Evolutionary conservation across 2,888 invertebrate genomes (phyloP).

Genomic region (Ischnus inquisitorius): DNA sequence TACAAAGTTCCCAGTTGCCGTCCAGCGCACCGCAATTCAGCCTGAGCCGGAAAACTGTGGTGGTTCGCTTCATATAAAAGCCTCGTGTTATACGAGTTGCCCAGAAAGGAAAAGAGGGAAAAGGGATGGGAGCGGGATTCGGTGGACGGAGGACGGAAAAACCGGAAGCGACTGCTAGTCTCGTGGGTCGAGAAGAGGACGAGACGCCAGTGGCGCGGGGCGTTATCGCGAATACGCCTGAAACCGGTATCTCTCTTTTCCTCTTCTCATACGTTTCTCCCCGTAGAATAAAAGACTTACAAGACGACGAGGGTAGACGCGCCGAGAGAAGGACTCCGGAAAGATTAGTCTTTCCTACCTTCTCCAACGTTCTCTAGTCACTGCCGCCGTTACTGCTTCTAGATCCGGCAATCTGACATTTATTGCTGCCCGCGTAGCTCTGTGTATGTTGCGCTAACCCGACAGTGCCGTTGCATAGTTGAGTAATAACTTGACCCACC

Average conservation of each 20-base stretch:
- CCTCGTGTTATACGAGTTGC: conserved; percentile 15
- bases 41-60: conserved; percentile 49
- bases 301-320: conserved; percentile 62
- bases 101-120: conserved; percentile 21
- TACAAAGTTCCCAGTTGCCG: conserved; percentile 59
- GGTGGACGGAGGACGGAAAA: conserved; percentile 6
- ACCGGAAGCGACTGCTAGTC: conserved; percentile 39
- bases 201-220: not conserved
- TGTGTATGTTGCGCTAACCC: conserved; percentile 36
- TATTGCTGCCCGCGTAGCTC: conserved; percentile 51
- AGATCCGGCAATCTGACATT: conserved; percentile 60
- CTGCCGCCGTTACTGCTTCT: conserved; percentile 45
- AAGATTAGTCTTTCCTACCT: conserved; percentile 63
- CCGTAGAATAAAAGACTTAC: conserved; percentile 21
- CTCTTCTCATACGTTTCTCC: conserved; percentile 40
- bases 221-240: conserved; percentile 14
- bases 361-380: conserved; percentile 50
- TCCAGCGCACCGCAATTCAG: conserved; percentile 32
- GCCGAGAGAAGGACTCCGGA: conserved; percentile 58
- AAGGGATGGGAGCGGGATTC: conserved; percentile 13
- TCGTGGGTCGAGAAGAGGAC: conserved; percentile 23
- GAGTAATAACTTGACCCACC: not conserved
- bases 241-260: not conserved
- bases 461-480: conserved; percentile 25
- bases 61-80: not conserved